A percentile compares a stretch with the other conserved stretches of the same genome.
Evolutionary conservation across 2,113 vertebrate species (phyloP).

Genomic region (Pyrgilauda ruficollis): DNA sequence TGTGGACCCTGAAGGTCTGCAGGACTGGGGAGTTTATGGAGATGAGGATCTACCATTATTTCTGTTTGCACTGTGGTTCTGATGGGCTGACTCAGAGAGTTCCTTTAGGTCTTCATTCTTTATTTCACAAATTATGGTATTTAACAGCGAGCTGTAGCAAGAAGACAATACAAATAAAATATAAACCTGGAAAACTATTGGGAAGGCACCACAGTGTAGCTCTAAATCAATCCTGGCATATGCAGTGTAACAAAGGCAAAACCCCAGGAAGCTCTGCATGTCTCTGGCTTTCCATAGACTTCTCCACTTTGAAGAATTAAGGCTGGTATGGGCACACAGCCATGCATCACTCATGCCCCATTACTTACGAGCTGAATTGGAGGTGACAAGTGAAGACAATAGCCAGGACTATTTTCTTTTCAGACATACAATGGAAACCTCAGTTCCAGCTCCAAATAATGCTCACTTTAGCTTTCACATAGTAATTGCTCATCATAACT

Average conservation of each 20-base stretch:
- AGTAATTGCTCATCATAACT: constrained; percentile 4
- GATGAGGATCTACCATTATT: neutral
- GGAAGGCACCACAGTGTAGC: neutral
- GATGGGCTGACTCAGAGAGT: neutral
- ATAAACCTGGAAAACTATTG: neutral
- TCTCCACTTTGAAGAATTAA: neutral
- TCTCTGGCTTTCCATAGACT: neutral
- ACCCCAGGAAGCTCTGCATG: neutral
- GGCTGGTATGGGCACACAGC: neutral
- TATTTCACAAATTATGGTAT: neutral
- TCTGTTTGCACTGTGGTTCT: neutral
- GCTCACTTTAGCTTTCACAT: neutral
- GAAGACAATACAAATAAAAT: neutral
- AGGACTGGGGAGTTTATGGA: neutral
- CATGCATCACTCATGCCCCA: neutral
- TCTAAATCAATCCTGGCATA: neutral
- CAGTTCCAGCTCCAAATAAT: neutral
- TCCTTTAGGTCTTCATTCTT: neutral
- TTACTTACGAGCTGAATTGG: neutral
- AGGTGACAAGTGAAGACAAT: neutral
- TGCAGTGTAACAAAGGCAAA: neutral
- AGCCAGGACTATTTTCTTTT: neutral
- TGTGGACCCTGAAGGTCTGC: neutral
- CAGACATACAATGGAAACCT: neutral
- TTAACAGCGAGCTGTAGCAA: neutral